Evolutionary conservation across 2,797 vertebrate species (phyloP).

Genomic region (Tinamus major): DNA sequence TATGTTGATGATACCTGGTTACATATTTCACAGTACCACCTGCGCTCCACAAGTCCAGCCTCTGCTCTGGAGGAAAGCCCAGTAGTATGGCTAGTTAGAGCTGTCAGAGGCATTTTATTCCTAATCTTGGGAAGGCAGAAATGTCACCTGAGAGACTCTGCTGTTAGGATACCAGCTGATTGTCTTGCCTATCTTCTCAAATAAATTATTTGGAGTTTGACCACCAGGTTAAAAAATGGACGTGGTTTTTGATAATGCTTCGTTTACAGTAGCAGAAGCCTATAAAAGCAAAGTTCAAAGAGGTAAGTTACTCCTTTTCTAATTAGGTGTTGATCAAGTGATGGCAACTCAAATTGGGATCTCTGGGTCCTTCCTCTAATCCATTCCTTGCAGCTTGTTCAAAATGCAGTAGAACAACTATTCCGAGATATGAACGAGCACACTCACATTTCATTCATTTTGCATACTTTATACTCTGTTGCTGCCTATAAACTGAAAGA

Average conservation of each 20-base stretch:
- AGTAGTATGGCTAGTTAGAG: background rate
- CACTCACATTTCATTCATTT: background rate
- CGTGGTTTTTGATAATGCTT: background rate
- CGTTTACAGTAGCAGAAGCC: background rate
- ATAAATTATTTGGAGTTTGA: background rate
- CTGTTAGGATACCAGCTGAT: background rate
- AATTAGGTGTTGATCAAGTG: too few relatives aligned
- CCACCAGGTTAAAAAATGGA: background rate
- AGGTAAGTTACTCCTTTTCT: background rate
- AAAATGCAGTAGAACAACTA: background rate
- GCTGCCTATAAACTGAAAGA: background rate
- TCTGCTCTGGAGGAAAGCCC: background rate
- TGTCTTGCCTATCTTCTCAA: background rate
- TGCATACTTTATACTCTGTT: background rate
- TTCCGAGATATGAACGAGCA: background rate
- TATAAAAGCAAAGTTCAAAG: background rate
- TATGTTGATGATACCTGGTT: too few relatives aligned
- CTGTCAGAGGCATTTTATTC: background rate
- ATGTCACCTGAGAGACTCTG: background rate
- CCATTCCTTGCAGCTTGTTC: background rate
- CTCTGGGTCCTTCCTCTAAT: background rate
- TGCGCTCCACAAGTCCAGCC: fast-evolving
- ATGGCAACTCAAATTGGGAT: background rate
- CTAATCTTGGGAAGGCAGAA: background rate
- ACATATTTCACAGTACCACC: background rate